A percentile compares a stretch with the other conserved stretches of the same genome.
Evolutionary conservation across 2,113 vertebrate species (phyloP).

Genomic region (Hippocampus comes): DNA sequence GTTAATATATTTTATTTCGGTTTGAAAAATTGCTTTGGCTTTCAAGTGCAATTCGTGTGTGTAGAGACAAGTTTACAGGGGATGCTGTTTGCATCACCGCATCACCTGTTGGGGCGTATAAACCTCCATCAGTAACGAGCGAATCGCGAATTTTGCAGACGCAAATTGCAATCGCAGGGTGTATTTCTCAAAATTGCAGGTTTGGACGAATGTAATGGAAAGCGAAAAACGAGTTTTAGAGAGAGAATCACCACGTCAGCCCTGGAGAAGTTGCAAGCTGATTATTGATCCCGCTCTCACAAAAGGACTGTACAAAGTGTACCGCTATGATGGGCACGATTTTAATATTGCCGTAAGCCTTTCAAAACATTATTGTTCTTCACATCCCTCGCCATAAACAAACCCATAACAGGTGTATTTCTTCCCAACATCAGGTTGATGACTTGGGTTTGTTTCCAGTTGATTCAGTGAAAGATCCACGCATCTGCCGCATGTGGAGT

Average conservation of each 20-base stretch:
- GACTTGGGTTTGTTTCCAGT: constrained; percentile 88
- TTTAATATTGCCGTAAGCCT: constrained; percentile 89
- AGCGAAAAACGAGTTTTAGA: constrained; percentile 78
- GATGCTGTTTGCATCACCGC: constrained; percentile 48
- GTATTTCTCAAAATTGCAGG: constrained; percentile 51
- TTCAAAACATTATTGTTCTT: background rate
- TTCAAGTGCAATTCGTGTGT: background rate
- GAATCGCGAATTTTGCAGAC: constrained; percentile 1
- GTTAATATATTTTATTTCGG: background rate
- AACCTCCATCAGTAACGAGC: constrained; percentile 19
- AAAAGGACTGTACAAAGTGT: constrained; percentile 90
- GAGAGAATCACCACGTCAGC: constrained; percentile 83
- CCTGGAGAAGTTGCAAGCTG: constrained; percentile 96
- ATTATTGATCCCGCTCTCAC: constrained; percentile 91
- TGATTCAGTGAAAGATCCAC: constrained; percentile 86
- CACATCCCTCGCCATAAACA: background rate
- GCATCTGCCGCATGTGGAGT: constrained; percentile 91
- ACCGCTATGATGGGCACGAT: constrained; percentile 89
- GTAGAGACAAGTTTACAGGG: constrained; percentile 37
- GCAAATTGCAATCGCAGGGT: constrained; percentile 1
- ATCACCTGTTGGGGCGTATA: constrained; percentile 72
- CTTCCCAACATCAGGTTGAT: constrained; percentile 60
- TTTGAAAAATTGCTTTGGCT: background rate
- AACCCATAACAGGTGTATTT: background rate
- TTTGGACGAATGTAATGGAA: constrained; percentile 93